Evolutionary conservation across 2,888 invertebrate genomes (phyloP).

Genomic region (Fabriciana adippe): DNA sequence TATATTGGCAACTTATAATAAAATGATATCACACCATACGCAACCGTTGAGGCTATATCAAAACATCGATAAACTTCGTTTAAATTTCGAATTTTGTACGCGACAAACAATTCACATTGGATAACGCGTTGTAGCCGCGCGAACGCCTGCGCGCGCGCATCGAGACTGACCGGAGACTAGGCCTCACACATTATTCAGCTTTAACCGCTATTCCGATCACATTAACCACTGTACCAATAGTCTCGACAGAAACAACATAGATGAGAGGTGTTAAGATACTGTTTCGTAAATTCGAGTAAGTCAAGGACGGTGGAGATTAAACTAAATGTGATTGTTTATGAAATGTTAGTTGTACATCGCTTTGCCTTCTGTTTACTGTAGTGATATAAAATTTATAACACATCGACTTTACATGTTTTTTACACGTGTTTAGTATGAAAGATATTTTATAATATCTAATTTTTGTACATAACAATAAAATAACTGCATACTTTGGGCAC

Average conservation of each 20-base stretch:
- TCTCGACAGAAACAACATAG: slow-evolving; percentile 53
- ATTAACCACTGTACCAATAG: slow-evolving; percentile 46
- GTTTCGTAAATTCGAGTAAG: slow-evolving; percentile 64
- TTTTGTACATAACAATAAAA: no score
- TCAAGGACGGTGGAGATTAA: slow-evolving; percentile 66
- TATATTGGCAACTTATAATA: slow-evolving; percentile 47
- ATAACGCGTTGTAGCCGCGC: slow-evolving; percentile 49
- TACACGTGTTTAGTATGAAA: no score
- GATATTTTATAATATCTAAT: no score
- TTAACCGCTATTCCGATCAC: slow-evolving; percentile 53
- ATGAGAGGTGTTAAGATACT: slow-evolving; percentile 51
- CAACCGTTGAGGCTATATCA: slow-evolving; percentile 45
- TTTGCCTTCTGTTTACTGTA: no score
- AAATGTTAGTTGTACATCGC: slow-evolving; percentile 55
- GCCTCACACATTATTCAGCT: slow-evolving; percentile 58
- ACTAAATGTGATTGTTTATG: slow-evolving; percentile 46
- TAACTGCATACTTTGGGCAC: no score
- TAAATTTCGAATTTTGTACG: slow-evolving; percentile 57
- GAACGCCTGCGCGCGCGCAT: slow-evolving; percentile 70
- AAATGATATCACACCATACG: slow-evolving; percentile 41
- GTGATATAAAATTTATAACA: no score
- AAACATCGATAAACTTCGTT: slow-evolving; percentile 69
- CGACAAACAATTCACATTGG: slow-evolving; percentile 54
- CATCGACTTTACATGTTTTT: no score
- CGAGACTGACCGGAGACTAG: slow-evolving; percentile 77